Base-by-base conservation (phyloP, 2,113 vertebrate species). In the Ammodytes dubius region DNA sequence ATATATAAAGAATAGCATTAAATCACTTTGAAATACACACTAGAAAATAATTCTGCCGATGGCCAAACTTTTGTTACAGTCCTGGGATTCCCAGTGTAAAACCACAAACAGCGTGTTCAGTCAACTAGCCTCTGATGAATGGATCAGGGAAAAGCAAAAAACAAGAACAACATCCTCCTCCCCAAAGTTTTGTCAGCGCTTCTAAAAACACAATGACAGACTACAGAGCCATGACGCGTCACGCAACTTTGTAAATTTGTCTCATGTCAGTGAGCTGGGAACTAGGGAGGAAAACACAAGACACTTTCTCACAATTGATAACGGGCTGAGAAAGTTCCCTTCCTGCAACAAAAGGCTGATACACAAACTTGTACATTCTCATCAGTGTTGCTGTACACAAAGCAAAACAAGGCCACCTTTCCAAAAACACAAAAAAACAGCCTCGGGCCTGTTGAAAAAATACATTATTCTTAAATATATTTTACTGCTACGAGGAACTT, bases 341-440 rank as follows among this genome's bases (percentile, higher is more conserved):
- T 97, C 96, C 96, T 95, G 89, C 85, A 58, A 27, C 27, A 92
- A 93, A 88, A 77, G 91, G 82, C 92, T 92, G 94, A 93, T 90
- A 94, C 93, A 89, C 91, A 94, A 95, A 91, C 82, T 87, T 82
- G 65, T 35, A 87, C 77, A 74, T 92, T 93, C 90, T 84, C 46
- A 45, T 91, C 79, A 80, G 40, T 50, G 27, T 27, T 27, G 43
- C 52, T 70, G 69, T 91, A 88, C 86, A 91, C 81, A 92, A 79
- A 78, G 58, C 61, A 73, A 47, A 73, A 65, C 4, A 27, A 75
- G 12, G 13, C 63, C 54, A 47, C 27, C 59, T 49, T 54, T 27
- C 49, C 12, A 56, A 5, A 13, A 78, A 58, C 39, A 71, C 7
- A 50, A 43, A 27, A 27, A 27, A 45, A 17, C 27, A 40, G 19